These are phyloP conservation scores for Acridotheres tristis DNA, from an alignment of 2,797 vertebrate genomes.

Conservation along the genomic window DNA sequence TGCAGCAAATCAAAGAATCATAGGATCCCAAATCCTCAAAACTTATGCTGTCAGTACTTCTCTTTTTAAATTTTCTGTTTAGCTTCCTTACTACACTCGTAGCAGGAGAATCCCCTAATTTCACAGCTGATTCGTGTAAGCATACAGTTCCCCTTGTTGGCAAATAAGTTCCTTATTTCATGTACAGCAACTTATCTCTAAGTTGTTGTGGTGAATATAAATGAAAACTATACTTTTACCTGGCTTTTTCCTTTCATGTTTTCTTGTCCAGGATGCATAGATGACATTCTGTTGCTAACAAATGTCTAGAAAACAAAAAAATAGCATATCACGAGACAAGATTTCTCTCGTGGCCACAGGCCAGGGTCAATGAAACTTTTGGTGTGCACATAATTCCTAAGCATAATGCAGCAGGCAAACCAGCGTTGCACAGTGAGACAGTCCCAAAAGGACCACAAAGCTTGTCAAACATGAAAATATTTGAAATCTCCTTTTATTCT, in stretches of 20 bases:
- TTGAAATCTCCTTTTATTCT: background rate
- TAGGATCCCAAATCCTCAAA: background rate
- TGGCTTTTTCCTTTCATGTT: background rate
- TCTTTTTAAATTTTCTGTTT: background rate
- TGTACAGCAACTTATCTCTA: background rate
- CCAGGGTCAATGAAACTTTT: background rate
- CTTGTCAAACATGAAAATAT: background rate
- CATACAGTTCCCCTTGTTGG: slow-evolving; percentile 31
- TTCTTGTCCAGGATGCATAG: background rate
- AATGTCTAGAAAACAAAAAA: background rate
- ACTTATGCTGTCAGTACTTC: background rate
- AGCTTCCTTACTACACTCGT: background rate
- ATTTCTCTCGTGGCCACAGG: background rate
- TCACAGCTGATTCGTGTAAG: background rate
- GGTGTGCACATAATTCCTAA: background rate
- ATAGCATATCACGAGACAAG: background rate
- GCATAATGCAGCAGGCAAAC: background rate
- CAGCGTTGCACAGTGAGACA: background rate
- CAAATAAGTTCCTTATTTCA: slow-evolving; percentile 36
- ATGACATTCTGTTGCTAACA: background rate
- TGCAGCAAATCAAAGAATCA: background rate
- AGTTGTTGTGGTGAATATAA: background rate
- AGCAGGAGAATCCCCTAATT: slow-evolving; percentile 9
- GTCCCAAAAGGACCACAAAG: background rate
- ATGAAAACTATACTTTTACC: background rate